Evolutionary conservation across 1,140 invertebrate species (phyloP).

Genomic region (Temnothorax longispinosus): DNA sequence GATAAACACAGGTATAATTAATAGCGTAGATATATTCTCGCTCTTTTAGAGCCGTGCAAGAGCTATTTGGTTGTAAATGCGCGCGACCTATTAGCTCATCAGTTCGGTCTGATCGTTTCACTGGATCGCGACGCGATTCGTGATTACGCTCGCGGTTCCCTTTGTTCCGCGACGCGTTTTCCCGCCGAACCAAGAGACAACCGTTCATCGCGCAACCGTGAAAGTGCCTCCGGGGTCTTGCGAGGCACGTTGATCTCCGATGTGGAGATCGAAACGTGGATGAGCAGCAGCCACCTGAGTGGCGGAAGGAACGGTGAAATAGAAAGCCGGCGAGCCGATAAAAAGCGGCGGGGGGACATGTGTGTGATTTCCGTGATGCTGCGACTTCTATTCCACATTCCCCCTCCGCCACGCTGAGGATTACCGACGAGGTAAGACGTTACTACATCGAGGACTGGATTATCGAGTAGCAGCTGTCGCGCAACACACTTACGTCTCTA

Average conservation of each 20-base stretch:
- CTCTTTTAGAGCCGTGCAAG: not conserved
- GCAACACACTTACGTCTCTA: conserved; percentile 75
- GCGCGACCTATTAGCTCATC: conserved; percentile 11
- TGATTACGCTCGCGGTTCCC: not conserved
- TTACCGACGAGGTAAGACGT: not conserved
- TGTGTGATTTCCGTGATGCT: conserved; percentile 61
- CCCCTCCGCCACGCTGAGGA: not conserved
- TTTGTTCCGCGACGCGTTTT: conserved; percentile 30
- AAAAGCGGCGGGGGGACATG: conserved; percentile 41
- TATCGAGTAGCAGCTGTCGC: not conserved
- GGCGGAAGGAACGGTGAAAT: conserved; percentile 68
- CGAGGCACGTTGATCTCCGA: conserved; percentile 27
- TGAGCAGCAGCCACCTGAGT: conserved; percentile 40
- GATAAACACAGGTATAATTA: conserved; percentile 2
- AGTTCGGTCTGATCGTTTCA: conserved; percentile 8
- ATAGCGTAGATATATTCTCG: not conserved
- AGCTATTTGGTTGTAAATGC: not conserved
- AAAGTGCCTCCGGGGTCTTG: conserved; percentile 59
- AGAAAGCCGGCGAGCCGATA: conserved; percentile 62
- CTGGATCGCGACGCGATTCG: not conserved
- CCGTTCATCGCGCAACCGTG: conserved; percentile 21
- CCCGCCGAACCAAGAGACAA: conserved; percentile 5
- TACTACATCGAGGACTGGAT: not conserved
- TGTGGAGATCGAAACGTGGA: conserved; percentile 45
- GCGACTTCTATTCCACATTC: not conserved